Base-by-base conservation (phyloP, 2,113 vertebrate species). In the Felis chaus region DNA sequence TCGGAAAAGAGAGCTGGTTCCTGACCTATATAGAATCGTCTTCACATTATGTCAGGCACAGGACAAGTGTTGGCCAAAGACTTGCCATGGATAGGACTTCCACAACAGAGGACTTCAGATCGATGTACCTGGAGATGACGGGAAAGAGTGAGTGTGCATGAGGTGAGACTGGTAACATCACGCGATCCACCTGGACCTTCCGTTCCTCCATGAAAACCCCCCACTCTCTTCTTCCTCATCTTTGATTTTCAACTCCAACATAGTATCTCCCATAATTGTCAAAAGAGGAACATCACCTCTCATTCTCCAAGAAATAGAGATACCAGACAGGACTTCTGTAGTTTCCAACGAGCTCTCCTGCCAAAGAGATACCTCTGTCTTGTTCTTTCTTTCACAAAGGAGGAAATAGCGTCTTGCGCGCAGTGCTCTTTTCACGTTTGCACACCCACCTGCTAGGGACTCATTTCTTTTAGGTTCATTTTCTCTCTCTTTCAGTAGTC, bases 331-430 rank as follows among this genome's bases (percentile, higher is more conserved):
- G 15, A 53, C 27, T 8, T 13, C 15, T 19, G 50, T 41, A 53
- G 15, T 14, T 53, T 68, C 7, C 36, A 18, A 29, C 7, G 1
- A 14, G 3, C 27, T 69, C 9, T n/a, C 4, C 3, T 78, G 31
- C 23, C 25, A 73, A 53, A 23, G 5, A 4, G 61, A 45, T 21
- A 66, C 29, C 2, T 33, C 16, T 10, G 1, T 36, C 65, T 73
- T 1, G 0, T 10, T 29, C 21, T 71, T 61, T 9, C 18, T 39
- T 15, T 29, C 4, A 19, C 3, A 11, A 27, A 12, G n/a, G 33
- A 61, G 7, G 29, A 48, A 39, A 31, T 14, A 18, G 31, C 0
- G 0, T 68, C 18, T 74, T 31, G 33, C 55, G 13, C 13, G 29
- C 33, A 57, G 33, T 33, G 7, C 1, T 74, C 9, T 5, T 12